Evolutionary conservation across 2,797 vertebrate genomes (phyloP), one percentile per base, ranked within the genome.

Genomic region (Furcifer pardalis): DNA sequence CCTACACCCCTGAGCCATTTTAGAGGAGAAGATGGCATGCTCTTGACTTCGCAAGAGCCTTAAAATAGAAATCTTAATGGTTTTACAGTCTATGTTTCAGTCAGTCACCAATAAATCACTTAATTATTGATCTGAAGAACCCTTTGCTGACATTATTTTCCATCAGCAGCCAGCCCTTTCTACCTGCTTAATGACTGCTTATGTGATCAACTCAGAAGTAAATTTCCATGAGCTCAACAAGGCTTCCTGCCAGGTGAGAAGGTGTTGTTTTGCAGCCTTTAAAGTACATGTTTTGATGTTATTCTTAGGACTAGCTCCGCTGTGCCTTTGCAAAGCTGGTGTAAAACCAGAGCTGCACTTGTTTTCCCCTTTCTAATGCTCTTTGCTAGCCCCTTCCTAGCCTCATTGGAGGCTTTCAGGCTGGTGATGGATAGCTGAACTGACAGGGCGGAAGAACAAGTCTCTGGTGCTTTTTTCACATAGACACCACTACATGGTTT

Each of bases 391-490:
- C 59, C 27, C 49, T 88, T 88, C 89, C 78, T 89, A 85, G 80
- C 73, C 90, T 84, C 83, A 85, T 35, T 65, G 68, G 44, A 85
- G 85, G 44, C 56, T 92, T 84, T 81, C 82, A 94, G 88, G 89
- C 81, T 80, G 52, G 0, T 95, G 95, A 95, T 74, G 92, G 90
- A 93, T 81, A 96, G 60, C 56, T 78, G 78, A 94, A 95, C 86
- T 88, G 94, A 94, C 94, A 93, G 83, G 83, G 87, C 87, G 91
- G 92, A 94, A 93, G 80, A 94, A 71, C 74, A 94, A 94, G 94
- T 91, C 92, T 84, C 89, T 72, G 37, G 88, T 89, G 83, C 89
- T 90, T 90, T 88, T 93, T 91, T 88, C 87, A 86, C 52, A 87
- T 13, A 95, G 91, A 92, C 93, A 91, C 5, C 78, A 60, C 80